A percentile compares a stretch with the other conserved stretches of the same genome.
These are phyloP conservation scores for Drosophila ogumai DNA, from an alignment of 1,140 invertebrate genomes.

Conservation along the genomic window DNA sequence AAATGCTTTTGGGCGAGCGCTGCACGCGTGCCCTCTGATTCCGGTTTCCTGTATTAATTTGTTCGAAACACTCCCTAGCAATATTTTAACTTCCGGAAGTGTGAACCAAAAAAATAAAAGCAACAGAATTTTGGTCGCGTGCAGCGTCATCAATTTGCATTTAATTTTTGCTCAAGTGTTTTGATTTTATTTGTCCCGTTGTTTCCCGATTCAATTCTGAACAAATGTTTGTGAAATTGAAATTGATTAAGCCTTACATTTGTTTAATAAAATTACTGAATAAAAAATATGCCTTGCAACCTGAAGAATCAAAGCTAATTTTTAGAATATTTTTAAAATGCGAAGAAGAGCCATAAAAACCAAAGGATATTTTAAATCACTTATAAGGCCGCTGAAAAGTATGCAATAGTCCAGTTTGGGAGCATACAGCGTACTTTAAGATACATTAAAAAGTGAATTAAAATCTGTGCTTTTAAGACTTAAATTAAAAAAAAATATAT, in stretches of 20 bases:
- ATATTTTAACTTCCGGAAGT: background rate
- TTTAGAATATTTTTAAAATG: background rate
- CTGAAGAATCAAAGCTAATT: background rate
- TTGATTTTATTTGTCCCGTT: constrained; percentile 2
- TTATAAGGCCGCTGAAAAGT: background rate
- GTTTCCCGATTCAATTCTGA: background rate
- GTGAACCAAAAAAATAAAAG: background rate
- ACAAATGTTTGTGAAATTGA: background rate
- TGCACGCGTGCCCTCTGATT: constrained; percentile 20
- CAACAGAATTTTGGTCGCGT: background rate
- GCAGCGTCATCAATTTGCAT: constrained; percentile 34
- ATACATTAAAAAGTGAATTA: background rate
- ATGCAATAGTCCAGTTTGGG: no score
- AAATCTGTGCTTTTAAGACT: no score
- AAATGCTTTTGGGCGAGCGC: constrained; percentile 6
- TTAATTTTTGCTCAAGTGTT: constrained; percentile 28
- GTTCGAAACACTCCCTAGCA: background rate
- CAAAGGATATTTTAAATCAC: background rate
- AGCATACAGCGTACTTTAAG: background rate
- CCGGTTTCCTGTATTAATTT: constrained; percentile 2
- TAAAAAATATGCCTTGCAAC: background rate
- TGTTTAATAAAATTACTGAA: background rate
- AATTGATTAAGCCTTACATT: no score
- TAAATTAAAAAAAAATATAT: no score
- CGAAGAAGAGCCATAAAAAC: background rate